Conservation (phyloP, 1,140 invertebrate species). For the Carcinoscorpius rotundicauda region DNA sequence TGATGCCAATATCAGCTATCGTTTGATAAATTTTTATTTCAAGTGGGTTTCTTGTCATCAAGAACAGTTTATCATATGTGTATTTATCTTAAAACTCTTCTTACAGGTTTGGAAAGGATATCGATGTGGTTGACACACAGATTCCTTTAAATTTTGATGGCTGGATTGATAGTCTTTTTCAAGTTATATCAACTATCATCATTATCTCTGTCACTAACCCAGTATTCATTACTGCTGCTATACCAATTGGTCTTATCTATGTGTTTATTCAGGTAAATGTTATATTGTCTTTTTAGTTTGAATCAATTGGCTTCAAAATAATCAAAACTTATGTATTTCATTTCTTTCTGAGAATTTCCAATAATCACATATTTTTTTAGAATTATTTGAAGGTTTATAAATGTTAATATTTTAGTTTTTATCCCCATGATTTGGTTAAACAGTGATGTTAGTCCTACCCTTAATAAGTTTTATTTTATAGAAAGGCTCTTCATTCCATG, state of each 20-base stretch:
- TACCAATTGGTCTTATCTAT: slow-evolving; percentile 33
- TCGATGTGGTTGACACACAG: slow-evolving; percentile 30
- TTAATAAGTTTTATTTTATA: no score
- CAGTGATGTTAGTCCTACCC: no score
- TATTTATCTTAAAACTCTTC: not conserved
- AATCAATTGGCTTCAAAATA: not conserved
- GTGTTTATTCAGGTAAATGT: slow-evolving; percentile 31
- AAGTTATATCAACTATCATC: slow-evolving; percentile 27
- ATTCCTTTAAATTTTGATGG: slow-evolving; percentile 29
- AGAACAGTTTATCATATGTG: no score
- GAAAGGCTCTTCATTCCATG: no score
- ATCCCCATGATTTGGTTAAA: no score
- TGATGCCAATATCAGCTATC: no score
- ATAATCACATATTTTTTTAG: not conserved
- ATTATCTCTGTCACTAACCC: slow-evolving; percentile 31
- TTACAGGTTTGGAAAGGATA: slow-evolving; percentile 22
- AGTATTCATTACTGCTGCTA: slow-evolving; percentile 28
- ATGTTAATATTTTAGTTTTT: no score
- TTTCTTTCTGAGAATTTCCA: not conserved
- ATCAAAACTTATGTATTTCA: slow-evolving; percentile 2
- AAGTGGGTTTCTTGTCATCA: no score
- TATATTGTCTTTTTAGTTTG: not conserved
- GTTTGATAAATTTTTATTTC: no score
- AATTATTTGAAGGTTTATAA: not conserved
- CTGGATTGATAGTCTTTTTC: slow-evolving; percentile 26